Evolutionary conservation across 2,888 invertebrate species (phyloP).

Genomic region (Eulithis prunata): DNA sequence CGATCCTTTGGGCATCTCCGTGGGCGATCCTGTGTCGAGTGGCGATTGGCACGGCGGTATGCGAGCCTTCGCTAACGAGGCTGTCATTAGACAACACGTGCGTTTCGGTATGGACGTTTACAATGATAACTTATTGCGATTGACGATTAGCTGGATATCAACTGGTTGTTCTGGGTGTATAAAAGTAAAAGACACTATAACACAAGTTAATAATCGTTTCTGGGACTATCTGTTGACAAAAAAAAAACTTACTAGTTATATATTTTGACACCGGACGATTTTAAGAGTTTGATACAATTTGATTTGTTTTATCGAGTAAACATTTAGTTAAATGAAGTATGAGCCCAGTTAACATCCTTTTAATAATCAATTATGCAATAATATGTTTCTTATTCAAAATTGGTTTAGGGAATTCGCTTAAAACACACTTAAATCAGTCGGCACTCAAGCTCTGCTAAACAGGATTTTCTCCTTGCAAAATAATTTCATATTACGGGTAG

Average conservation of each 20-base stretch:
- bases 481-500: slow-evolving; percentile 43
- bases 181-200: not conserved
- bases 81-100: slow-evolving; percentile 82
- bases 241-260: not conserved
- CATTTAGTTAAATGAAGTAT: not conserved
- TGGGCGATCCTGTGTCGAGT: slow-evolving; percentile 85
- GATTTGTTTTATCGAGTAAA: not conserved
- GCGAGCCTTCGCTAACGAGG: slow-evolving; percentile 80
- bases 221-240: not conserved
- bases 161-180: slow-evolving; percentile 42
- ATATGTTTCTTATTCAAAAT: slow-evolving; percentile 36
- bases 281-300: no score
- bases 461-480: slow-evolving; percentile 32
- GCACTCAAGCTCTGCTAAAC: slow-evolving; percentile 40
- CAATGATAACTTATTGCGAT: slow-evolving; percentile 55
- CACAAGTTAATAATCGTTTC: not conserved
- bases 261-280: no score
- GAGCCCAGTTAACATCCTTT: slow-evolving; percentile 42
- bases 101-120: slow-evolving; percentile 78
- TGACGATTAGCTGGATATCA: slow-evolving; percentile 60
- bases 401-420: slow-evolving; percentile 58
- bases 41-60: slow-evolving; percentile 80
- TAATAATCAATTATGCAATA: slow-evolving; percentile 46
- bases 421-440: slow-evolving; percentile 51
- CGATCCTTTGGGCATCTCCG: slow-evolving; percentile 96